Evolutionary conservation across 2,113 vertebrate species (phyloP).

Genomic region (Puma concolor): DNA sequence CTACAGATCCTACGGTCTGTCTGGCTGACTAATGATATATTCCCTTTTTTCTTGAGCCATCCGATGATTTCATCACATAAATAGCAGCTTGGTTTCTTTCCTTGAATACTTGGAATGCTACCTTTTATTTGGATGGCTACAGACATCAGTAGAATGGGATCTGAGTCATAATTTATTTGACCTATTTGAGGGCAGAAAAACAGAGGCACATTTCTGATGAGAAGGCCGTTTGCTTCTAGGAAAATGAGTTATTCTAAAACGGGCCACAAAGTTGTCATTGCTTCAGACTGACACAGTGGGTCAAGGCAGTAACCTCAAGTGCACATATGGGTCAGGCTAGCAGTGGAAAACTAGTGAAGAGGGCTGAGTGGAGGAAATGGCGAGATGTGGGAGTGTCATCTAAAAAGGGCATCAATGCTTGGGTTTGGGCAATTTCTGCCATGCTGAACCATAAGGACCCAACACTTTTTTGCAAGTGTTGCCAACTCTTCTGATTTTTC

Average conservation of each 20-base stretch:
- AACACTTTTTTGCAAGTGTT: not conserved
- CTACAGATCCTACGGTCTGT: constrained; percentile 35
- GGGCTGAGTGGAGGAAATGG: not conserved
- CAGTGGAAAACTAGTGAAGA: not conserved
- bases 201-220: constrained; percentile 18
- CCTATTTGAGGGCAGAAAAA: constrained; percentile 9
- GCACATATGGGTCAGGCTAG: not conserved
- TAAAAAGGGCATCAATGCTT: not conserved
- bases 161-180: constrained; percentile 42
- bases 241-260: constrained; percentile 15
- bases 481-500: not conserved
- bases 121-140: constrained; percentile 60
- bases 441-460: not conserved
- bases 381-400: not conserved
- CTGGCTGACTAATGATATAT: constrained; percentile 52
- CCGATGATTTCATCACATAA: constrained; percentile 59
- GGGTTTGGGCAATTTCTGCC: not conserved
- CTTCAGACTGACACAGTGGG: not conserved
- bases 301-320: not conserved
- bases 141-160: constrained; percentile 31
- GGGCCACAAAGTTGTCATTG: not conserved
- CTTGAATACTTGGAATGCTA: constrained; percentile 49
- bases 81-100: constrained; percentile 49
- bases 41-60: constrained; percentile 56
- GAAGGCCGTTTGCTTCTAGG: constrained; percentile 3